Evolutionary conservation across 2,888 invertebrate species (phyloP).

Genomic region (Gibbula magus): DNA sequence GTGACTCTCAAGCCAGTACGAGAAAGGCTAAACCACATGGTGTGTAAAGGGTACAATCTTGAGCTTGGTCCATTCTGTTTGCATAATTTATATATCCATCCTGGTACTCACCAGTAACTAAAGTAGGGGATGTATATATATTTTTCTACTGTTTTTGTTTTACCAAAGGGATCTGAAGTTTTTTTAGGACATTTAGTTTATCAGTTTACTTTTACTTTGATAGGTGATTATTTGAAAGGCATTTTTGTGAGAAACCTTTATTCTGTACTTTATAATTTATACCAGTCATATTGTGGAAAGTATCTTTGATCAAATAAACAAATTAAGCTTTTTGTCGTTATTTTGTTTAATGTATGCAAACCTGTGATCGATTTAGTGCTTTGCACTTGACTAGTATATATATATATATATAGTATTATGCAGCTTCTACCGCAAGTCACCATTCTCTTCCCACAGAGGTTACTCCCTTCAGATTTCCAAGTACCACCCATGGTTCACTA

Average conservation of each 20-base stretch:
- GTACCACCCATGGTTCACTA: too few relatives aligned
- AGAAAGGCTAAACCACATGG: background rate
- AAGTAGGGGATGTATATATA: conserved; percentile 16
- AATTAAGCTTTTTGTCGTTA: background rate
- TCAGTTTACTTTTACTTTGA: conserved; percentile 6
- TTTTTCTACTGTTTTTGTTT: conserved; percentile 16
- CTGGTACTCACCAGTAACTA: background rate
- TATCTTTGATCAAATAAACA: conserved; percentile 22
- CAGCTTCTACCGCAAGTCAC: too few relatives aligned
- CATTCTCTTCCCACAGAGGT: too few relatives aligned
- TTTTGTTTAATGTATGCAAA: background rate
- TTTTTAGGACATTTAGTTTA: conserved; percentile 23
- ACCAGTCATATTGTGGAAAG: conserved; percentile 23
- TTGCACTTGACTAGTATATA: too few relatives aligned
- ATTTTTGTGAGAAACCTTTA: conserved; percentile 14
- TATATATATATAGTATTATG: too few relatives aligned
- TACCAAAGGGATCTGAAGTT: background rate
- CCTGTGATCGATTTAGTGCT: too few relatives aligned
- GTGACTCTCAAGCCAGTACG: conserved; percentile 1
- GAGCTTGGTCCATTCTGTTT: conserved; percentile 15
- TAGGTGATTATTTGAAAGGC: background rate
- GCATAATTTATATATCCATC: conserved; percentile 20
- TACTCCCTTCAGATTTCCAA: too few relatives aligned
- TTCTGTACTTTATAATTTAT: conserved; percentile 25
- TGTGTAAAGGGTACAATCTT: background rate